phyloP scores from a whole-genome alignment of 2,888 invertebrate species.

The Drosophila helvetica region DNA sequence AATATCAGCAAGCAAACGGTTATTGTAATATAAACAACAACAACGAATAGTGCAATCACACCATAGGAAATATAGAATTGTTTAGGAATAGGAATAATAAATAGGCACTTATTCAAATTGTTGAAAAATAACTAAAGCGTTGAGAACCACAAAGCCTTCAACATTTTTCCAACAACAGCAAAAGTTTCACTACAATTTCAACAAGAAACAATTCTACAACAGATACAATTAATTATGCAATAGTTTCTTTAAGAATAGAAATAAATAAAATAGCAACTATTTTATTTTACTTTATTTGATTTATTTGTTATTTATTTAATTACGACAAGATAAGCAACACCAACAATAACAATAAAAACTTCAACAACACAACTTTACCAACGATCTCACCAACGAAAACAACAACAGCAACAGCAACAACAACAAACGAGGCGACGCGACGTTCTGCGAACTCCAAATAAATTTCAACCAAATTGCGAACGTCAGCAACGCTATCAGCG shows the following conservation, averaged over 20 bases:
- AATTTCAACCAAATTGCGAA: conserved; percentile 78
- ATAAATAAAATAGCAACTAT: too few species aligned
- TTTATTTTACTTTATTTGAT: too few species aligned
- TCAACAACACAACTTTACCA: background rate
- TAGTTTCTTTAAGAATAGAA: too few species aligned
- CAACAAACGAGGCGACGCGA: conserved; percentile 35
- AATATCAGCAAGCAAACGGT: background rate
- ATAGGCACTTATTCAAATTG: too few species aligned
- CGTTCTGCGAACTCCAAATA: conserved; percentile 59
- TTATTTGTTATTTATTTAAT: too few species aligned
- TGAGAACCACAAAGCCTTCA: too few species aligned
- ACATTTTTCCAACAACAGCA: too few species aligned
- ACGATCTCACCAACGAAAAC: conserved; percentile 8
- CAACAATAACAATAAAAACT: background rate
- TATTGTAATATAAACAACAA: background rate
- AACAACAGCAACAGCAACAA: background rate
- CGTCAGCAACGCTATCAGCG: conserved; percentile 77
- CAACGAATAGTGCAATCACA: conserved; percentile 5
- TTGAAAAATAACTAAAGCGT: too few species aligned
- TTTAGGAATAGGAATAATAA: too few species aligned
- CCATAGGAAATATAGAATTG: conserved; percentile 18
- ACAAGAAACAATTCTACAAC: background rate
- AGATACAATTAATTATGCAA: too few species aligned
- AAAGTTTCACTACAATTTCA: background rate
- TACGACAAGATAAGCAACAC: conserved; percentile 4